A percentile compares a stretch with the other conserved stretches of the same genome.
These are phyloP conservation scores for Polydrusus tereticollis DNA, from an alignment of 2,888 invertebrate species.

Conservation along the genomic window DNA sequence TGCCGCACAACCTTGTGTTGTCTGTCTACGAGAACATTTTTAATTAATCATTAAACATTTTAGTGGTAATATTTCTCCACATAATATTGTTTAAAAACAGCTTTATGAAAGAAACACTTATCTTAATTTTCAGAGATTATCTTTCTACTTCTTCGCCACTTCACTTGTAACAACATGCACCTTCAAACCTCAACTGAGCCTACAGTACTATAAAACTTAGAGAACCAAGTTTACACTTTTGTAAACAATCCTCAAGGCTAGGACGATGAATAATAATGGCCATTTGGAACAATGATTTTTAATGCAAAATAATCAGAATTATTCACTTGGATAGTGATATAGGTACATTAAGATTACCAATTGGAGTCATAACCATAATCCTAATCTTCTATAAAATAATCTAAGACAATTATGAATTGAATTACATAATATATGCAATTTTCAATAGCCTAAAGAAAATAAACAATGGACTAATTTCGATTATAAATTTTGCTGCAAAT, in stretches of 20 bases:
- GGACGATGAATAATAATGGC: neutral
- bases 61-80: too few relatives aligned
- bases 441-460: too few relatives aligned
- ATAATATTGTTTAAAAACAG: too few relatives aligned
- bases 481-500: too few relatives aligned
- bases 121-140: neutral
- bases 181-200: neutral
- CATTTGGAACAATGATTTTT: neutral
- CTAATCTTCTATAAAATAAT: neutral
- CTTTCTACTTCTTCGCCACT: too few relatives aligned
- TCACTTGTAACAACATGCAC: neutral
- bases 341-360: neutral
- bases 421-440: too few relatives aligned
- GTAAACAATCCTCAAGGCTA: neutral
- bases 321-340: neutral
- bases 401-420: neutral
- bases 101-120: neutral
- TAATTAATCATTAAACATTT: too few relatives aligned
- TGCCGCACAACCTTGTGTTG: too few relatives aligned
- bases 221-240: neutral
- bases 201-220: neutral
- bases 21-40: too few relatives aligned
- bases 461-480: too few relatives aligned
- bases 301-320: neutral
- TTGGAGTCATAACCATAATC: neutral